Percentiles rank a stretch among this genome's conserved stretches.
Evolutionary conservation across 2,113 vertebrate species (phyloP).

Genomic region (Neotragus moschatus): DNA sequence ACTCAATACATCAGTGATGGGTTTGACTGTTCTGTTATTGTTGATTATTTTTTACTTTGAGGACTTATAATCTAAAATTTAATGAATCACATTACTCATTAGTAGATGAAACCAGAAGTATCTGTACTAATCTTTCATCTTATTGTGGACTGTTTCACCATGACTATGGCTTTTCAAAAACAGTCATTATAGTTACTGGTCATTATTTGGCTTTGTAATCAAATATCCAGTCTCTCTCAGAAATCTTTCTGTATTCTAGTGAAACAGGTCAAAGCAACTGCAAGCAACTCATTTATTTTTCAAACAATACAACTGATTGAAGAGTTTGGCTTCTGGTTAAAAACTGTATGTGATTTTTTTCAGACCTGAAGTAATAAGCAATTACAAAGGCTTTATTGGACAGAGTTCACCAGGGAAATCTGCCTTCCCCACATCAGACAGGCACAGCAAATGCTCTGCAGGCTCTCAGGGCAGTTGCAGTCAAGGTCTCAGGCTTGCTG

Average conservation of each 20-base stretch:
- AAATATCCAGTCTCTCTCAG: not conserved
- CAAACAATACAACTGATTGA: not conserved
- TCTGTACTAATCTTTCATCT: not conserved
- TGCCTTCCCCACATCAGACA: accelerated
- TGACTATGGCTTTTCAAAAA: not conserved
- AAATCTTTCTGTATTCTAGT: not conserved
- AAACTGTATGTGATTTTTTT: not conserved
- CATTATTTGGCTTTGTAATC: not conserved
- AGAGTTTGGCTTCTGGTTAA: not conserved
- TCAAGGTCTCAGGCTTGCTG: not conserved
- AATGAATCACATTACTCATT: not conserved
- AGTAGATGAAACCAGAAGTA: not conserved
- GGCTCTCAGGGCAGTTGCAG: too few species aligned
- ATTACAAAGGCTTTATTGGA: not conserved
- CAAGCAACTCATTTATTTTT: not conserved
- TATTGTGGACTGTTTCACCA: not conserved
- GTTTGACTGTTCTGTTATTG: not conserved
- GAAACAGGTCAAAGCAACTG: not conserved
- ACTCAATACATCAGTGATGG: not conserved
- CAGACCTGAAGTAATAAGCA: not conserved
- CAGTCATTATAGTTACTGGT: not conserved
- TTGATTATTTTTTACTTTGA: not conserved
- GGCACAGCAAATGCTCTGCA: not conserved
- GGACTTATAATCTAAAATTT: not conserved
- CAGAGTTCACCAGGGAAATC: not conserved